Base-by-base conservation (phyloP, 2,797 vertebrate genomes). In the Hydrocynus forskahlii region DNA sequence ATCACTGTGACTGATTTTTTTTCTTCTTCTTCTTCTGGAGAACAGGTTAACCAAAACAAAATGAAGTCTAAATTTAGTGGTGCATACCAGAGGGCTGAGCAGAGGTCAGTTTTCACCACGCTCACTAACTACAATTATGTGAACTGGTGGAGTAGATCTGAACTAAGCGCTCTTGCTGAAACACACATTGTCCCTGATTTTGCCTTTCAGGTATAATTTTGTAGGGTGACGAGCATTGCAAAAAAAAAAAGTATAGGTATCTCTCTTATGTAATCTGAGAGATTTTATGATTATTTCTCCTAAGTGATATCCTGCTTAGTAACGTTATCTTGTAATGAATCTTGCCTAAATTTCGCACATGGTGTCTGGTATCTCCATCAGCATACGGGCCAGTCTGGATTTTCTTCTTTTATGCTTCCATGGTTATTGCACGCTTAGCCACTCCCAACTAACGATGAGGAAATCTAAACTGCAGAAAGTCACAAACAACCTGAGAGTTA, bases 61-160 rank as follows among this genome's bases (percentile, higher is more conserved):
- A 81, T 82, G 50, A 79, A 78, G 71, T 57, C 50, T 9, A 55
- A 71, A 45, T 54, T 71, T 52, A 71, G n/a, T 23, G 68, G 23
- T 40, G 88, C 66, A 74, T 86, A 88, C 85, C 88, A 78, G 63
- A 68, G 25, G 8, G 21, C 52, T 21, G 52, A 59, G 23, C 16
- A 52, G 21, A 2, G 12, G 52, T 25, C 25, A 7, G 25, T 70
- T 60, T 64, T 35, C n/a, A 63, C 38, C 43, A 14, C 16, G 40
- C 35, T 64, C 54, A n/a, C 12, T 40, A 50, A 25, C 5, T 52
- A 21, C 19, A 62, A 69, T 50, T 54, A 50, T 38, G 17, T 62
- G 72, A 63, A 50, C 12, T 10, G 79, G 25, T 35, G 13, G 19
- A n/a, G 45, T 7, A 14, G 43, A 69, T 69, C 25, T 14, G 23